Evolutionary conservation across 2,888 invertebrate genomes (phyloP), one percentile per base, ranked within the genome.

Genomic region (Cephus pulcher): DNA sequence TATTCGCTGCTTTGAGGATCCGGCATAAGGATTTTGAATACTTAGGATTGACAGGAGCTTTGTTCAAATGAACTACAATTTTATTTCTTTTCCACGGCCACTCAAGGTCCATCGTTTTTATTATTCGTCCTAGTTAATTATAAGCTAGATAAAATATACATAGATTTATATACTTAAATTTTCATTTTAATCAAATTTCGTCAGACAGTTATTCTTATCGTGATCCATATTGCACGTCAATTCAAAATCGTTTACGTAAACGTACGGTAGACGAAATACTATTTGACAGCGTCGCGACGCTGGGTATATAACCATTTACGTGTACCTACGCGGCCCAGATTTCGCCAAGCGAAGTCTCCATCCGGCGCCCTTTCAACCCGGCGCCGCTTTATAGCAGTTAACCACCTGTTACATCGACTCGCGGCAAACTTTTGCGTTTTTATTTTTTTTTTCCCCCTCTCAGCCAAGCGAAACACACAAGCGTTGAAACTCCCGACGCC

Each of bases 371-470:
- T 74, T 74, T 37, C 34, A 74, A 23, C 74, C 37, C n/a, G 34
- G 35, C 35, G 74, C 77, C 69, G 86, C 88, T 88, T 89, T 87
- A 88, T 87, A 88, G 86, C 86, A 87, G 87, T 89, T 88, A 89
- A 89, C 89, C 89, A 89, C 89, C 89, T 89, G 89, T 89, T 89
- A 89, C 89, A 86, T 85, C 81, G 80, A 84, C 84, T 85, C 84
- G 82, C 85, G 81, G 82, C 83, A 81, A 85, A 84, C 85, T 37
- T 70, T 75, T 73, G 23, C 78, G 68, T 34, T 74, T 74, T 74
- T 77, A 12, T 75, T 69, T 73, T 30, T 35, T 34, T 23, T 74
- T 35, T 11, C 1, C 11, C 74, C 75, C 80, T 79, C 75, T 75
- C 80, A 77, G 80, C 79, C 56, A 56, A 32, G 71, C 79, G 73